A percentile compares a stretch with the other conserved stretches of the same genome.
Evolutionary conservation across 2,797 vertebrate species (phyloP).

Genomic region (Orestias chungarensis): DNA sequence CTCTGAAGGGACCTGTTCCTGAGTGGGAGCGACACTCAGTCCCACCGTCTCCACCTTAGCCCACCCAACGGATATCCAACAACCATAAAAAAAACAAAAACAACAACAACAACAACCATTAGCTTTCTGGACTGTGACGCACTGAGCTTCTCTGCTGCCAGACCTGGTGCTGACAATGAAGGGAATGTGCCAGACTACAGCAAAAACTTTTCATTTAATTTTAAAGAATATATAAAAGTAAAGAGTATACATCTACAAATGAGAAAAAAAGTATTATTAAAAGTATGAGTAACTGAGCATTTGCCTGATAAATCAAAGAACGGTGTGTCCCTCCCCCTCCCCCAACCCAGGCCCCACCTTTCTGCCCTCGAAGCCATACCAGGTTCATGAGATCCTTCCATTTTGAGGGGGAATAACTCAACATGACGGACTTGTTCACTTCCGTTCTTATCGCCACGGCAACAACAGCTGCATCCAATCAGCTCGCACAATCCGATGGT

Average conservation of each 20-base stretch:
- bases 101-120: slow-evolving; percentile 55
- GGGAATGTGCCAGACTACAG: slow-evolving; percentile 70
- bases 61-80: slow-evolving; percentile 50
- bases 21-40: slow-evolving; percentile 46
- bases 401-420: slow-evolving; percentile 69
- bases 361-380: slow-evolving; percentile 88
- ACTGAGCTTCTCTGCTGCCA: slow-evolving; percentile 67
- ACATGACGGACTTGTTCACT: slow-evolving; percentile 75
- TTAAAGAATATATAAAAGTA: slow-evolving; percentile 71
- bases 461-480: slow-evolving; percentile 77
- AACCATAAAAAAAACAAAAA: slow-evolving; percentile 48
- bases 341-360: slow-evolving; percentile 46
- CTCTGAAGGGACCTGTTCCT: slow-evolving; percentile 76
- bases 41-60: slow-evolving; percentile 37
- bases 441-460: slow-evolving; percentile 76
- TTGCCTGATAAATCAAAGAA: slow-evolving; percentile 75
- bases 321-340: slow-evolving; percentile 66
- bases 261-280: slow-evolving; percentile 54
- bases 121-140: slow-evolving; percentile 71
- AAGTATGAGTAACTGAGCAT: slow-evolving; percentile 62
- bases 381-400: slow-evolving; percentile 76
- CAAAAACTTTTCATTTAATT: slow-evolving; percentile 67
- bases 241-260: slow-evolving; percentile 68
- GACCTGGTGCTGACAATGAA: slow-evolving; percentile 63
- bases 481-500: slow-evolving; percentile 54